A percentile compares a stretch with the other conserved stretches of the same genome.
Evolutionary conservation across 2,888 invertebrate species (phyloP).

Genomic region (Quadroppia sp.): DNA sequence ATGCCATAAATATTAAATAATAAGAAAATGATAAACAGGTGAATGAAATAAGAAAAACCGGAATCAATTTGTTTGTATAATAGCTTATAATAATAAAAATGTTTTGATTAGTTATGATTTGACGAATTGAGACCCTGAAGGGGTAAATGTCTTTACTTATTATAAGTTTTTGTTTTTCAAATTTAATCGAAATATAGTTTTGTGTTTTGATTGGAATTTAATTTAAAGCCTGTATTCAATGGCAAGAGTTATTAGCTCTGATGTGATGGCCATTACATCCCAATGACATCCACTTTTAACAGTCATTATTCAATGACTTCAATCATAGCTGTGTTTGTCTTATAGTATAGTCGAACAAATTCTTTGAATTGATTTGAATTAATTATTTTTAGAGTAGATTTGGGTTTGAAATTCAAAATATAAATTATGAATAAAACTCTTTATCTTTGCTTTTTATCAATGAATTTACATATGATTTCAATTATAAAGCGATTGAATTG

Average conservation of each 20-base stretch:
- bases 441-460: neutral
- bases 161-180: neutral
- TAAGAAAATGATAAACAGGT: neutral
- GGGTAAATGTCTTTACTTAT: neutral
- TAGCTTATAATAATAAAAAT: neutral
- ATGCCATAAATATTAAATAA: neutral
- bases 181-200: neutral
- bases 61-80: neutral
- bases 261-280: neutral
- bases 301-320: neutral
- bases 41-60: neutral
- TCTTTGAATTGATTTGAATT: slow-evolving; percentile 8
- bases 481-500: neutral
- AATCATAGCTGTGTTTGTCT: neutral
- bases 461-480: neutral
- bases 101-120: neutral
- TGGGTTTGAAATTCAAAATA: neutral
- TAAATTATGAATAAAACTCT: neutral
- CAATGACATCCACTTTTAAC: neutral
- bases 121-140: neutral
- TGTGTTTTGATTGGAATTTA: neutral
- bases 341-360: neutral
- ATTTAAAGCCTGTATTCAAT: neutral
- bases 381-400: neutral
- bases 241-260: neutral